Evolutionary conservation across 2,888 invertebrate species (phyloP).

Genomic region (Meiosimyza decipiens): DNA sequence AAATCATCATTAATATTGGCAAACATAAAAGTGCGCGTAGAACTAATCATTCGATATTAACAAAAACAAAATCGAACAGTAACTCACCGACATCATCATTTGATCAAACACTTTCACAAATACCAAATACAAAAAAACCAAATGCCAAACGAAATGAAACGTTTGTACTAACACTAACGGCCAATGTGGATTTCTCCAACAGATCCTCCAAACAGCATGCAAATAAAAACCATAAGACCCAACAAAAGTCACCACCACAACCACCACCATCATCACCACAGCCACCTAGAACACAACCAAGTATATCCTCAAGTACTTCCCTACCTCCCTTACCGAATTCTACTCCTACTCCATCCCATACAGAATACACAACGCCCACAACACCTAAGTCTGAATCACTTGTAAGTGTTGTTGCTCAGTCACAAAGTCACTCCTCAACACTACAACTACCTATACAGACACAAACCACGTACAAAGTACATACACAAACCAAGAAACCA

Average conservation of each 20-base stretch:
- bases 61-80: constrained; percentile 63
- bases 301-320: neutral
- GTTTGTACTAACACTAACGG: constrained; percentile 58
- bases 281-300: constrained; percentile 3
- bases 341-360: constrained; percentile 34
- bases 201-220: constrained; percentile 60
- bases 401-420: constrained; percentile 46
- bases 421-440: constrained; percentile 38
- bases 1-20: constrained; percentile 45
- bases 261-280: constrained; percentile 42
- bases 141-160: constrained; percentile 57
- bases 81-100: constrained; percentile 64
- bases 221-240: constrained; percentile 55
- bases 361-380: neutral
- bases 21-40: constrained; percentile 34
- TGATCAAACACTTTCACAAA: constrained; percentile 21
- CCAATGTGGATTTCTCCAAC: constrained; percentile 62
- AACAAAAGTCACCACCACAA: constrained; percentile 49
- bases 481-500: constrained; percentile 20
- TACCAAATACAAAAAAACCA: constrained; percentile 24
- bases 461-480: constrained; percentile 26
- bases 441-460: constrained; percentile 26
- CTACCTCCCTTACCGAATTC: constrained; percentile 10
- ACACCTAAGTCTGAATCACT: constrained; percentile 47
- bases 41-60: constrained; percentile 29